Evolutionary conservation across 2,888 invertebrate genomes (phyloP), one percentile per base, ranked within the genome.

Genomic region (Metallyticus violacea): DNA sequence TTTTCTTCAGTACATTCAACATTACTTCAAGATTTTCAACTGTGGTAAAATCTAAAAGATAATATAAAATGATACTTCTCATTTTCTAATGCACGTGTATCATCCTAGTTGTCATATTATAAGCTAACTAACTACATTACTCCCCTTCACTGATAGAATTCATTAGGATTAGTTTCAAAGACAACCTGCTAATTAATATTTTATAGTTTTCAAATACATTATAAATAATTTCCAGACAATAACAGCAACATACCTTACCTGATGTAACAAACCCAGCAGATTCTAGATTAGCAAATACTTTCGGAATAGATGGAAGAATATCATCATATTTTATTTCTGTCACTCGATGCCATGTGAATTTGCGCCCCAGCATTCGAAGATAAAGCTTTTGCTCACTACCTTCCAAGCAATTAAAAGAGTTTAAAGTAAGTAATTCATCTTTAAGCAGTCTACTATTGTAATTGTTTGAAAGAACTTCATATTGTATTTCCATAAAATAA

Each of bases 1-100:
- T 89, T 62, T 88, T 88, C 88, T 90, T 91, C 82, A 93, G 88
- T 26, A 88, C 91, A 88, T 91, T 90, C 22, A 89, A 79, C 83
- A 89, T 81, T 25, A 86, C 87, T 0, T 89, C 89, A 28, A 89
- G 27, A 7, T 77, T 29, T 28, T 77, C 77, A 25, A 25, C 9
- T 25, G 7, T n/a, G n/a, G n/a, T 29, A 26, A 78, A 77, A 83
- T 85, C 78, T 81, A 27, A 25, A 78, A 78, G 15, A 62, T 15
- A 62, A 62, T 0, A 62, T 22, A 62, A 15, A 62, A 62, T 6
- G 3, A 62, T 62, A 22, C 3, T 15, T 62, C 22, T 62, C 22
- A 2, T 15, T n/a, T n/a, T n/a, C n/a, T n/a, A n/a, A n/a, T n/a
- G n/a, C n/a, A n/a, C n/a, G n/a, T n/a, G n/a, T n/a, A n/a, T n/a